Percentiles rank a stretch among this genome's conserved stretches.
Evolutionary conservation across 2,797 vertebrate species (phyloP).

Genomic region (Phalanger gymnotis): DNA sequence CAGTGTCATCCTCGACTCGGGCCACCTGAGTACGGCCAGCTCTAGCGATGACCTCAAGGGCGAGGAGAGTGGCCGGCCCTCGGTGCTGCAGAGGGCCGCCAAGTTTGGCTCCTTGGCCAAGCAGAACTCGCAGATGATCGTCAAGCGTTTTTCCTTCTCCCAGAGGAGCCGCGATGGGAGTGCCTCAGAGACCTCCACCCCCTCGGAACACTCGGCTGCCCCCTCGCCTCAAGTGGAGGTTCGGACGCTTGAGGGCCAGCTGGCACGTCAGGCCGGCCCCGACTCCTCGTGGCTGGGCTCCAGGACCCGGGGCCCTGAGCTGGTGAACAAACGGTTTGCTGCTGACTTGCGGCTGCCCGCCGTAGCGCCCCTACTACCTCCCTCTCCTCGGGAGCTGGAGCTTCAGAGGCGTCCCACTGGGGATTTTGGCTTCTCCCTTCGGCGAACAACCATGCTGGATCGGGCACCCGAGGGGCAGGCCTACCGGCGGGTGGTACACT

Average conservation of each 20-base stretch:
- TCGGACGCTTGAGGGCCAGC: conserved; percentile 89
- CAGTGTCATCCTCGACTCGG: conserved; percentile 91
- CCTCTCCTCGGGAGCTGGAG: conserved; percentile 90
- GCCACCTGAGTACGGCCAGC: conserved; percentile 94
- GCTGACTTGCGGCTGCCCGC: conserved; percentile 90
- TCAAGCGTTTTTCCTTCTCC: conserved; percentile 98
- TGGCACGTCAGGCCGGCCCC: conserved; percentile 81
- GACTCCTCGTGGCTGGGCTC: conserved; percentile 69
- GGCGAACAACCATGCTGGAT: conserved; percentile 97
- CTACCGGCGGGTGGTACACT: conserved; percentile 94
- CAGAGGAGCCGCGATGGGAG: conserved; percentile 96
- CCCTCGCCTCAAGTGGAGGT: conserved; percentile 95
- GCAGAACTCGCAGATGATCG: conserved; percentile 97
- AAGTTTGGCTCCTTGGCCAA: conserved; percentile 95
- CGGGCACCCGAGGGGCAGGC: conserved; percentile 91
- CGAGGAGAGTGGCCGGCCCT: conserved; percentile 89
- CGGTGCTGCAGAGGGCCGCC: conserved; percentile 93
- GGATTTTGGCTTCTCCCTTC: conserved; percentile 96
- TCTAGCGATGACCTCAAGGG: conserved; percentile 95
- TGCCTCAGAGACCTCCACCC: conserved; percentile 93
- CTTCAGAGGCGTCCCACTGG: conserved; percentile 95
- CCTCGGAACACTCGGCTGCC: conserved; percentile 93
- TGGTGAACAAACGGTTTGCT: conserved; percentile 90
- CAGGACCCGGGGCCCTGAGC: conserved; percentile 87
- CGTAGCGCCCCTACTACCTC: conserved; percentile 88